Evolutionary conservation across 2,113 vertebrate species (phyloP).

Genomic region (Illadopsis cleaveri): DNA sequence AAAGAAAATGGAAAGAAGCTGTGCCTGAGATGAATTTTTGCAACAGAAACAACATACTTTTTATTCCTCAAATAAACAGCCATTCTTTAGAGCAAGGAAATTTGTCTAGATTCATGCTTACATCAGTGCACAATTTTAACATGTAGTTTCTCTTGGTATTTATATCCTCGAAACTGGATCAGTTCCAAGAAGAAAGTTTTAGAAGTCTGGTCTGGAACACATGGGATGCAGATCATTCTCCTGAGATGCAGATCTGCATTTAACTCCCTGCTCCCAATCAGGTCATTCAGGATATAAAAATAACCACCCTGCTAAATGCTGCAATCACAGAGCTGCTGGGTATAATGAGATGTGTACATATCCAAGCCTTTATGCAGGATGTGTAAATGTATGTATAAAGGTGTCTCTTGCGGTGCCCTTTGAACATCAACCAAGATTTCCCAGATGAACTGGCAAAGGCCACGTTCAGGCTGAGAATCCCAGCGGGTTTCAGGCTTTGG

Average conservation of each 20-base stretch:
- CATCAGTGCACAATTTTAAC: neutral
- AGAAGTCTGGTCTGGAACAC: conserved; percentile 7
- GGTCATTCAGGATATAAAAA: conserved; percentile 21
- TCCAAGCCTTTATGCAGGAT: neutral
- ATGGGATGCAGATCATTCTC: conserved; percentile 2
- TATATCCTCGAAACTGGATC: conserved; percentile 13
- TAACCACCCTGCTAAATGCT: neutral
- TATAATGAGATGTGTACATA: neutral
- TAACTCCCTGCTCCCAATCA: neutral
- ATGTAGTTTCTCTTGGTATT: neutral
- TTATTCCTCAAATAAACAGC: neutral
- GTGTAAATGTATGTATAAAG: neutral
- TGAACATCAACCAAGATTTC: neutral
- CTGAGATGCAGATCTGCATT: neutral
- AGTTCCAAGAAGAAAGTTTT: conserved; percentile 32
- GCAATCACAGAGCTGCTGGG: neutral
- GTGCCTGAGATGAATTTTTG: neutral
- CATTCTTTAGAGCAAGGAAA: neutral
- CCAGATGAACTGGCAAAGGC: neutral
- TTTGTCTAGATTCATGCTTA: neutral
- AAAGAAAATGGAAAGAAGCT: neutral
- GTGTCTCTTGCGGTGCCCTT: neutral
- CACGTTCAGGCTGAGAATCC: neutral
- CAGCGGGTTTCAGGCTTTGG: neutral
- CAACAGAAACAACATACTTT: neutral